A percentile compares a stretch with the other conserved stretches of the same genome.
These are phyloP conservation scores for Rallus crepitans DNA, from an alignment of 2,797 vertebrate genomes.

Conservation along the genomic window DNA sequence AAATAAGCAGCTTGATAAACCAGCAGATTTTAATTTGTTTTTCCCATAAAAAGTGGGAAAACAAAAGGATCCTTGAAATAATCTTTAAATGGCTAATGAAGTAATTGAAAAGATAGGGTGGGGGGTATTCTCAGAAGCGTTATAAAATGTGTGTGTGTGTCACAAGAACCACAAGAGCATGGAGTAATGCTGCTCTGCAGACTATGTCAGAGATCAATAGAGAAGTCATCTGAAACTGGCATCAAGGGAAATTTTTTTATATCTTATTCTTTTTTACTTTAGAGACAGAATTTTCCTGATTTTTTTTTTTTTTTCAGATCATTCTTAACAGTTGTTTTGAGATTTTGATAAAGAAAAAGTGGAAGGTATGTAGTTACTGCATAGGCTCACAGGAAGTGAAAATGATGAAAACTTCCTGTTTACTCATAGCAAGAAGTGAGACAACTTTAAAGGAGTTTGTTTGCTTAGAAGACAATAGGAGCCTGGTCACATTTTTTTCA, in stretches of 20 bases:
- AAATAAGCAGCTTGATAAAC: neutral
- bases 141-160: neutral
- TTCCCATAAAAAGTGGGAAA: neutral
- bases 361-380: neutral
- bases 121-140: neutral
- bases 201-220: neutral
- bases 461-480: neutral
- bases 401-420: neutral
- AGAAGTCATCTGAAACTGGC: neutral
- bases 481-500: neutral
- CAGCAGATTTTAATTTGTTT: neutral
- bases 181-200: neutral
- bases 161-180: neutral
- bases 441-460: neutral
- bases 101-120: neutral
- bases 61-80: constrained; percentile 3
- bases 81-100: neutral
- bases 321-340: neutral
- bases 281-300: neutral
- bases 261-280: neutral
- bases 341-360: neutral
- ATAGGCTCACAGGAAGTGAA: neutral
- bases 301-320: neutral
- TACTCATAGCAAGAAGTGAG: neutral
- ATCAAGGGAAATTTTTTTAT: neutral